Conservation (phyloP, 2,888 invertebrate species). For the Matsumyia berberina region DNA sequence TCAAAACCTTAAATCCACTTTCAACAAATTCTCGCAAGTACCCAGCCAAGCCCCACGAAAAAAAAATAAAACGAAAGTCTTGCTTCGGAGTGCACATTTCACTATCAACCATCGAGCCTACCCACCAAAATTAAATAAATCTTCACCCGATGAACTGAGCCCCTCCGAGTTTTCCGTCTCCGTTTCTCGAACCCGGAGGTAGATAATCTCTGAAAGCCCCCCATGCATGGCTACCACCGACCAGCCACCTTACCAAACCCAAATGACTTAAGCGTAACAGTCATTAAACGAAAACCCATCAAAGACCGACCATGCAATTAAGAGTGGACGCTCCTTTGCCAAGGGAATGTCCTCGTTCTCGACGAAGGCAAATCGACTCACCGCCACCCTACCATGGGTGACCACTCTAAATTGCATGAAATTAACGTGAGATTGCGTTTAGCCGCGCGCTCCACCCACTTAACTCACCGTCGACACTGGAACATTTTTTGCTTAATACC, state of each 20-base stretch:
- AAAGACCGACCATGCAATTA: conserved; percentile 70
- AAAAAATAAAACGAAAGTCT: neutral
- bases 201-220: conserved; percentile 39
- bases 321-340: conserved; percentile 68
- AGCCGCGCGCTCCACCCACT: conserved; percentile 14
- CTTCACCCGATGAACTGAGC: conserved; percentile 49
- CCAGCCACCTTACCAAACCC: neutral
- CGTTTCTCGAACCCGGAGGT: neutral
- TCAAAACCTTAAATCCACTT: conserved; percentile 54
- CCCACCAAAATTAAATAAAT: conserved; percentile 61
- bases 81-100: conserved; percentile 14
- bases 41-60: neutral
- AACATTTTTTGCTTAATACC: conserved; percentile 67
- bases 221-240: conserved; percentile 34
- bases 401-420: conserved; percentile 65
- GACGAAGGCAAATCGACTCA: conserved; percentile 45
- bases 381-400: conserved; percentile 7
- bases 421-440: conserved; percentile 58
- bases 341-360: conserved; percentile 33
- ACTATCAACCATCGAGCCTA: conserved; percentile 25
- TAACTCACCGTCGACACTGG: conserved; percentile 41
- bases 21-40: conserved; percentile 32
- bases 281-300: conserved; percentile 71
- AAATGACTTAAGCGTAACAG: conserved; percentile 66
- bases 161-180: conserved; percentile 33